These are phyloP conservation scores for Achlya flavicornis DNA, from an alignment of 2,888 invertebrate species.

Conservation along the genomic window DNA sequence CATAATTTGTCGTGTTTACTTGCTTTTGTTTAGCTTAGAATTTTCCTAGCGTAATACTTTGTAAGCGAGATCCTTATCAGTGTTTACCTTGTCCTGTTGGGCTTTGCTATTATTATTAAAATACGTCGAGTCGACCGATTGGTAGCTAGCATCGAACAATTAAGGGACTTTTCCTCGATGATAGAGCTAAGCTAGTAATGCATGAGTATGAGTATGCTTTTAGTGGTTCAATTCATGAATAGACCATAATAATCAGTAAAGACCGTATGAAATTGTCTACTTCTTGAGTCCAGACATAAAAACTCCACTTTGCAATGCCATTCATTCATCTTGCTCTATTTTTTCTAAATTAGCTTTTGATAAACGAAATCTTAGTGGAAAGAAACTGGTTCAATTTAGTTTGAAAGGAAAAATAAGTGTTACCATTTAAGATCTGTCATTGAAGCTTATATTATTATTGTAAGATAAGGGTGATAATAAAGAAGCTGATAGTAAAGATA, in stretches of 20 bases:
- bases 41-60: constrained; percentile 38
- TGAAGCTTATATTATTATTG: background rate
- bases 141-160: background rate
- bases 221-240: background rate
- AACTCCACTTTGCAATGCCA: too few species aligned
- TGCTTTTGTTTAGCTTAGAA: constrained; percentile 45
- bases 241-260: too few species aligned
- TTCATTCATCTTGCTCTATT: too few species aligned
- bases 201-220: background rate
- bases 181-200: background rate
- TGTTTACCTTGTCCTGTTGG: constrained; percentile 48
- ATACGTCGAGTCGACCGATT: background rate
- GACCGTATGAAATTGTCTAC: too few species aligned
- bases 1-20: constrained; percentile 35
- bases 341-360: too few species aligned
- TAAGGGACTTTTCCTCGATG: too few species aligned
- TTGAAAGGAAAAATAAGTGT: too few species aligned
- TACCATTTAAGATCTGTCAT: too few species aligned
- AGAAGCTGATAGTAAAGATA: background rate
- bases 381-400: too few species aligned
- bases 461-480: background rate
- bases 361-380: too few species aligned
- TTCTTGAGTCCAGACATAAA: too few species aligned
- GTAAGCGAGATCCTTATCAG: constrained; percentile 41
- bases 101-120: constrained; percentile 31